Conservation (phyloP, 1,140 invertebrate genomes). For the Halesus radiatus region DNA sequence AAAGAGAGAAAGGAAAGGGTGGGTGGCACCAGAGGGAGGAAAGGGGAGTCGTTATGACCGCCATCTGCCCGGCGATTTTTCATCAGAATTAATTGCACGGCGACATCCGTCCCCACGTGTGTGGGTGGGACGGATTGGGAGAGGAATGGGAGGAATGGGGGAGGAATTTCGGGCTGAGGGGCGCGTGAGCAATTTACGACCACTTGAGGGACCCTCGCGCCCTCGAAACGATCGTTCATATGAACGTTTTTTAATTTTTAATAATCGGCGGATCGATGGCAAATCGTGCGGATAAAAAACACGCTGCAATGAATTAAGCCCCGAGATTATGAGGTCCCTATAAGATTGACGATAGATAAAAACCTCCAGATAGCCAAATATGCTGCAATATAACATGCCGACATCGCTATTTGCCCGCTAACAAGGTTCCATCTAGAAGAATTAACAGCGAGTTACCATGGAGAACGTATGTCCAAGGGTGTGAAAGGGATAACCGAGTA, state of each 20-base stretch:
- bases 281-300: no score
- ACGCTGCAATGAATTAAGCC: no score
- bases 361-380: no score
- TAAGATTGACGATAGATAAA: no score
- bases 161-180: background rate
- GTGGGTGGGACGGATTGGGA: background rate
- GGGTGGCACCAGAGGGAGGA: background rate
- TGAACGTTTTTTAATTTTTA: background rate
- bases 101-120: slow-evolving; percentile 9
- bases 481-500: no score
- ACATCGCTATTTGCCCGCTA: no score
- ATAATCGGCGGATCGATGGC: no score
- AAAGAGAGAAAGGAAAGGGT: background rate
- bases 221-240: background rate
- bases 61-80: slow-evolving; percentile 37
- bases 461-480: no score
- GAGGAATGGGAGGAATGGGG: background rate
- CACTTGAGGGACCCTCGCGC: background rate
- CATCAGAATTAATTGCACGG: slow-evolving; percentile 33
- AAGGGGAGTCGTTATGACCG: slow-evolving; percentile 23
- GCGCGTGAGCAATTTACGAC: background rate
- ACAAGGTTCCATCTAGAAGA: no score
- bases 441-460: no score
- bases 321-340: no score
- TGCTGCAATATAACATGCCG: no score